Base-by-base conservation (phyloP, 2,797 vertebrate genomes). In the Semaprochilodus insignis region DNA sequence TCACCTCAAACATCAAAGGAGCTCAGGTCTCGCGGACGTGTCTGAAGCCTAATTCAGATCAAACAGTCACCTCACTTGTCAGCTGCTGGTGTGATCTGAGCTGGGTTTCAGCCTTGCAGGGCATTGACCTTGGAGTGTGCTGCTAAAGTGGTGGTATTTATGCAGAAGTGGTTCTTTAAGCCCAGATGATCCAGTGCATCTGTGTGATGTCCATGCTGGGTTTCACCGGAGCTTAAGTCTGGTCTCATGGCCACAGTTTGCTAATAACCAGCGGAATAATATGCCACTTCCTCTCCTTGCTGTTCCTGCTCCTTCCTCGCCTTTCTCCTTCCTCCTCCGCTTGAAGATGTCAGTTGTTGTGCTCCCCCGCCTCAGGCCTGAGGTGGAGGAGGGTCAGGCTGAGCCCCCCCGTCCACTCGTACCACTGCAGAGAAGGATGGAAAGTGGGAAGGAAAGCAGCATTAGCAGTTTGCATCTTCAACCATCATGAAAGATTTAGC, bases 341-440 rank as follows among this genome's bases (percentile, higher is more conserved):
- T 55, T 78, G 74, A 83, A 76, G 78, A 72, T 59, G 57, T 52
- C 69, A 95, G 94, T 36, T 93, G 94, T 25, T 95, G 91, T 81
- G 95, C 94, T 44, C 5, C 82, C 97, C 94, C 89, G 82, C 95
- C 81, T 99, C 95, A 91, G 92, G 95, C 92, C 94, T 97, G 91
- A 88, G 93, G 54, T 90, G 90, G 1, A 93, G 95, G 88, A 89
- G 93, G 91, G 87, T 91, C 94, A 13, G 92, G 80, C 84, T 95
- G 95, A 10, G 93, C 93, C 34, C 86, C 93, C 1, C 95, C 95
- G 0, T 99, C 97, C 59, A 95, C 95, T 87, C 96, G 96, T 88
- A 97, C 95, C 1, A 93, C 96, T 98, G 93, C 13, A 85, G n/a
- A 66, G 44, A 83, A 51, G 74, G 16, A 85, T 23, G 52, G 54